phyloP scores from a whole-genome alignment of 2,888 invertebrate genomes.

The Drosophila algonquin region DNA sequence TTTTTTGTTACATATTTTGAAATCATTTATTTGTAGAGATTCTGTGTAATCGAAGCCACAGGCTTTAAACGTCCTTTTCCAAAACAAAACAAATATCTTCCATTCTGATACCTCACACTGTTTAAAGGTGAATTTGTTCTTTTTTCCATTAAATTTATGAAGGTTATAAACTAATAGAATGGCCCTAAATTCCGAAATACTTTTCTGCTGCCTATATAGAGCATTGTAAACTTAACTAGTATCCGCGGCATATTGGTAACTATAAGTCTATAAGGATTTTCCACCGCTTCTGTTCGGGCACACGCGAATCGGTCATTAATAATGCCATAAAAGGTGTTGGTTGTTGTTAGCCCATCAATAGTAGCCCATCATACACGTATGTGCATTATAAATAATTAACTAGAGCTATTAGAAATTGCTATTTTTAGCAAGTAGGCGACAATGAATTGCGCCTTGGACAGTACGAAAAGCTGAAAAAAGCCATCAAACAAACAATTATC shows the following conservation, averaged over 20 bases:
- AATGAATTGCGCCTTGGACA: conserved; percentile 18
- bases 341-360: conserved; percentile 23
- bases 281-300: conserved; percentile 14
- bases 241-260: conserved; percentile 26
- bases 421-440: conserved; percentile 38
- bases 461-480: conserved; percentile 6
- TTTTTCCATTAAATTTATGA: background rate
- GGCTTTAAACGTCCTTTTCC: background rate
- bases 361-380: background rate
- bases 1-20: too few species aligned
- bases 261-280: conserved; percentile 2
- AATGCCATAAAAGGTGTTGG: conserved; percentile 25
- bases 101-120: background rate
- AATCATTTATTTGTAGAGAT: background rate
- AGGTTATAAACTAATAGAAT: background rate
- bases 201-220: background rate
- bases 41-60: background rate
- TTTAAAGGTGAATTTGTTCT: background rate
- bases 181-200: background rate
- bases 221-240: conserved; percentile 25
- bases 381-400: conserved; percentile 36
- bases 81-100: background rate
- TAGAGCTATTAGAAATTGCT: conserved; percentile 24
- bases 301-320: conserved; percentile 29
- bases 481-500: background rate